These are phyloP conservation scores for Drosophila tani DNA, from an alignment of 1,140 invertebrate species.

Conservation along the genomic window DNA sequence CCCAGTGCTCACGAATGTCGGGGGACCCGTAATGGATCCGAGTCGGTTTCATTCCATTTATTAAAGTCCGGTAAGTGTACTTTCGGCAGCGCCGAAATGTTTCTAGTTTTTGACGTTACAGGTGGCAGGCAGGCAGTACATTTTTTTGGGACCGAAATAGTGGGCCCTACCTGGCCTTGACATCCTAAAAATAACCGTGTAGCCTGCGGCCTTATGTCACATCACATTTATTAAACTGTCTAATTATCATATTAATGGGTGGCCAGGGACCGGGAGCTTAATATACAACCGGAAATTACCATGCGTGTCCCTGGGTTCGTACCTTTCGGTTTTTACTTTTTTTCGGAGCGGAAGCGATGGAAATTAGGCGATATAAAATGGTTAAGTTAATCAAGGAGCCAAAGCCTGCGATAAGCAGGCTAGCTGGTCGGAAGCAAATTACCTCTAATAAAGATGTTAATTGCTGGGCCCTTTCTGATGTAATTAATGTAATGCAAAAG, in stretches of 20 bases:
- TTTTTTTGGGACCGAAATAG: not conserved
- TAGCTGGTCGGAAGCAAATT: conserved; percentile 18
- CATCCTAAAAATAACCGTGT: conserved; percentile 35
- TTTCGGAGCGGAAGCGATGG: conserved; percentile 33
- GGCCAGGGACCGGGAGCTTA: conserved; percentile 32
- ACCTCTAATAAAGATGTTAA: conserved; percentile 33
- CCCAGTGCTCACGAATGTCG: conserved; percentile 30
- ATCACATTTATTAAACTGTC: conserved; percentile 36
- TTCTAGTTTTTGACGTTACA: conserved; percentile 25
- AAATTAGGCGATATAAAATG: conserved; percentile 53
- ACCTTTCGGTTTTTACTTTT: conserved; percentile 20
- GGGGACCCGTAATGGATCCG: conserved; percentile 28
- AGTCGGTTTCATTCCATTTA: conserved; percentile 35
- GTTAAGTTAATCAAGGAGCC: conserved; percentile 18
- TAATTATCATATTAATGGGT: conserved; percentile 58
- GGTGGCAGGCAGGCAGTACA: conserved; percentile 7
- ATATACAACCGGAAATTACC: conserved; percentile 63
- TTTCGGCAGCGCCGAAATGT: conserved; percentile 13
- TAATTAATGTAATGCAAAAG: not conserved
- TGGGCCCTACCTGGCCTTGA: conserved; percentile 44
- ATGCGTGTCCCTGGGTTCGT: conserved; percentile 70
- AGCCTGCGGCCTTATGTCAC: conserved; percentile 38
- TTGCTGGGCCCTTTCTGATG: not conserved
- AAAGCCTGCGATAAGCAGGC: conserved; percentile 16
- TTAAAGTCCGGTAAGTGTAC: conserved; percentile 45